phyloP scores from a whole-genome alignment of 2,888 invertebrate species.

The Apantesis nais region DNA sequence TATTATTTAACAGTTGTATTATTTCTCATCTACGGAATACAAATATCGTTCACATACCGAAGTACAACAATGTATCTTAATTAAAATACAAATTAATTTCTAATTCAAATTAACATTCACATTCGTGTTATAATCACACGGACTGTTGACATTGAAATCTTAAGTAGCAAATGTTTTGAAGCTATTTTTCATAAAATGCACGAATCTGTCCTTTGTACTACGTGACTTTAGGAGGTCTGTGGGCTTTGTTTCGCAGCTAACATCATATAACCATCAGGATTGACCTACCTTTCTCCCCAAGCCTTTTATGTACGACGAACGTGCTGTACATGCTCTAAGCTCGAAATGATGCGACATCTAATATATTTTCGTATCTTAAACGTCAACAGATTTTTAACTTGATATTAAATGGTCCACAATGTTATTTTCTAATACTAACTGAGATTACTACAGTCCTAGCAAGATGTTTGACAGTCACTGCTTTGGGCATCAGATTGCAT shows the following conservation, averaged over 20 bases:
- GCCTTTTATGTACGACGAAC: conserved; percentile 18
- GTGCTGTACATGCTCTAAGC: conserved; percentile 9
- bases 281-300: conserved; percentile 21
- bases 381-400: background rate
- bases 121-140: background rate
- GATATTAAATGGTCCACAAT: background rate
- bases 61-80: background rate
- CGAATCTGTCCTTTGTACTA: conserved; percentile 23
- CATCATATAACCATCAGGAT: conserved; percentile 36
- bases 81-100: background rate
- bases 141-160: conserved; percentile 1
- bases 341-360: background rate
- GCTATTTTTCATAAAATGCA: conserved; percentile 22
- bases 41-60: no score
- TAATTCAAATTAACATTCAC: background rate
- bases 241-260: conserved; percentile 23
- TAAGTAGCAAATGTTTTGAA: conserved; percentile 10
- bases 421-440: background rate
- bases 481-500: no score
- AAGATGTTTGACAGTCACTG: no score
- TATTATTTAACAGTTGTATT: no score
- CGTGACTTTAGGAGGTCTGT: conserved; percentile 28
- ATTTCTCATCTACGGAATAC: no score
- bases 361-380: background rate
- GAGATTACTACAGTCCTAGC: no score